Conservation (phyloP, 2,113 vertebrate species). For the Cranoglanis bouderius region DNA sequence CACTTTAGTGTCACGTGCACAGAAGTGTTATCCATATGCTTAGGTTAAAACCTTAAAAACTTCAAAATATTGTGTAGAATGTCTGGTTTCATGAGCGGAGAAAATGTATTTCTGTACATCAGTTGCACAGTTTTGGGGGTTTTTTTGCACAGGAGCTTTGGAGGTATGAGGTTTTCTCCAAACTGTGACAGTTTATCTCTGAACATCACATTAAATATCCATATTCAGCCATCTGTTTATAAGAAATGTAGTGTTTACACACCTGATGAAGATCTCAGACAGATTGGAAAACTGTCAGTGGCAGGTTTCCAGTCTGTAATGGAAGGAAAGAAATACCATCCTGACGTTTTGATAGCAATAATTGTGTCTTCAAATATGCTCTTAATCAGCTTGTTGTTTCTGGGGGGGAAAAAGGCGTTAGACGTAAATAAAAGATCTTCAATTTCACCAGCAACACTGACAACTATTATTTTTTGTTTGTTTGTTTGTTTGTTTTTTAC, state of each 20-base stretch:
- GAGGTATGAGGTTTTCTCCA: neutral
- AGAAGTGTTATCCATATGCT: neutral
- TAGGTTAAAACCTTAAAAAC: neutral
- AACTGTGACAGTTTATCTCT: neutral
- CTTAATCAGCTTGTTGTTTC: neutral
- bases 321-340: neutral
- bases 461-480: neutral
- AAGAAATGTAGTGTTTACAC: neutral
- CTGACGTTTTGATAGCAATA: neutral
- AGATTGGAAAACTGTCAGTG: neutral
- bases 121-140: neutral
- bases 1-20: no score
- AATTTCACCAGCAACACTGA: neutral
- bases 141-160: no score
- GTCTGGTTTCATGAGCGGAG: neutral
- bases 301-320: neutral
- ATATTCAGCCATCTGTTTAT: neutral
- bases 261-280: slow-evolving; percentile 20
- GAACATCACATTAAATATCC: neutral
- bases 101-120: neutral
- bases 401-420: neutral
- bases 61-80: neutral
- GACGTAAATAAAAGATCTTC: neutral
- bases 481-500: neutral
- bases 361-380: neutral